Conservation (phyloP, 2,888 invertebrate genomes). For the Troides oblongomaculatus region DNA sequence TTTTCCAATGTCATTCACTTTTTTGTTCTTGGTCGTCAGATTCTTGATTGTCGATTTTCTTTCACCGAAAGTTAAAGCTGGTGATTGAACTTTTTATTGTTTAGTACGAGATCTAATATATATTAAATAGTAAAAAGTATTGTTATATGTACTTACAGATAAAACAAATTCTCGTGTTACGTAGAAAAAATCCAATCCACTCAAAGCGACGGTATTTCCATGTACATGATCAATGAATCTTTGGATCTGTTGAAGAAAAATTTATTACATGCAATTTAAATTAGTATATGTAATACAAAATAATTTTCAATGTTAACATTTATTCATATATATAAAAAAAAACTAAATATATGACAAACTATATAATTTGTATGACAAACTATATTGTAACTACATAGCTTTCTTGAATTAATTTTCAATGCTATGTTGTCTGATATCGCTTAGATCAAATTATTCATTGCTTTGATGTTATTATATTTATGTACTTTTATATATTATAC, state of each 20-base stretch:
- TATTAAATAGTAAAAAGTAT: not conserved
- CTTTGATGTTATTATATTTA: too few species aligned
- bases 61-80: not conserved
- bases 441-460: too few species aligned
- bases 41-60: not conserved
- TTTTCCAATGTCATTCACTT: not conserved
- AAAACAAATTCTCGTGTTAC: slow-evolving; percentile 79
- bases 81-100: not conserved
- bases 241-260: slow-evolving; percentile 65
- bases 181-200: slow-evolving; percentile 80
- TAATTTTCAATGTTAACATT: too few species aligned
- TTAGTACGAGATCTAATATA: not conserved
- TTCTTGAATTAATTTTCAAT: too few species aligned
- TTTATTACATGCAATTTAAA: not conserved
- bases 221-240: slow-evolving; percentile 81
- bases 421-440: too few species aligned
- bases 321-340: too few species aligned
- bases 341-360: too few species aligned
- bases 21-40: not conserved
- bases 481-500: too few species aligned
- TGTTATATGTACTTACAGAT: slow-evolving; percentile 61
- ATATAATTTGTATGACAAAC: too few species aligned
- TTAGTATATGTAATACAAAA: not conserved
- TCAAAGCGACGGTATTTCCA: slow-evolving; percentile 79
- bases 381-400: too few species aligned